Base-by-base conservation (phyloP, 2,113 vertebrate species). In the Crotophaga sulcirostris region DNA sequence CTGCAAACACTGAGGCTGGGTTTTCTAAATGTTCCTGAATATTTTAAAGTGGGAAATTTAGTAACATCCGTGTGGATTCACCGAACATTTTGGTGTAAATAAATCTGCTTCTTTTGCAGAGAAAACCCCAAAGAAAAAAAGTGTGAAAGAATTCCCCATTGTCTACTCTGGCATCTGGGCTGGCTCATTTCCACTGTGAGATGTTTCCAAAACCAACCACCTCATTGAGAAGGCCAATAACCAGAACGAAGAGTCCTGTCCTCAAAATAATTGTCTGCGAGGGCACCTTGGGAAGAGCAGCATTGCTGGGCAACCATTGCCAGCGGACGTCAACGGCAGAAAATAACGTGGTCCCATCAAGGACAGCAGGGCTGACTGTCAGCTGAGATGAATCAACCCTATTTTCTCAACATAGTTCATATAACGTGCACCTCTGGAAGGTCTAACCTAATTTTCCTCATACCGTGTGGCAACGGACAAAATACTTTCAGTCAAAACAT, bases 221-320 rank as follows among this genome's bases (percentile, higher is more conserved):
- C 47, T 88, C 69, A 29, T 0, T 16, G 77, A 60, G 68, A 76
- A 44, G 59, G 34, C 24, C 33, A 73, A 1, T 3, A 47, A 55
- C 25, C 52, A 45, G 31, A 78, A 69, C 0, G 0, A 63, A 44
- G 81, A 31, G 7, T 1, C 29, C 13, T 64, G 20, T 28, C 76
- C 63, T 76, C 54, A 17, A 28, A 13, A 9, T 29, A 17, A 34
- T 8, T 38, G 7, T 31, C 84, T 59, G 26, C 44, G 62, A 38
- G 38, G 64, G 25, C 7, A 8, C 15, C 23, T 31, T 7, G 31
- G 28, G 28, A 81, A 23, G 25, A 13, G 8, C 69, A 56, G 63
- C 49, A 33, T 42, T 7, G 2, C 29, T 11, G 16, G 5, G 14
- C 5, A 45, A 29, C 1, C 0, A 34, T 3, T 0, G 0, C 6